Base-by-base conservation (phyloP, 2,113 vertebrate species). In the Saguinus midas region DNA sequence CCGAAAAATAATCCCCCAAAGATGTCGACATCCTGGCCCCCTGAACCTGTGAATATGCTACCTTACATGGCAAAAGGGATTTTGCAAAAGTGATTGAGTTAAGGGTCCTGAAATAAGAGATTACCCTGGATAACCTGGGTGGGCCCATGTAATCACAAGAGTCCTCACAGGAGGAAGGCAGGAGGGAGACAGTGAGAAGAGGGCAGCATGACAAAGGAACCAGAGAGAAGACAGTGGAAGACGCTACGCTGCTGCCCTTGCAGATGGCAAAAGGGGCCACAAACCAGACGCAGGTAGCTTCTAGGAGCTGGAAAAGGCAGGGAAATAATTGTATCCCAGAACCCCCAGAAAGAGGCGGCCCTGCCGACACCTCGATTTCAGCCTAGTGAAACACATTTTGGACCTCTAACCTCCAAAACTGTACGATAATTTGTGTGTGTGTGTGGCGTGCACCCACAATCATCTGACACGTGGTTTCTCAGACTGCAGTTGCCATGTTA, bases 401-500 rank as follows among this genome's bases (percentile, higher is more conserved):
- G 48, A 55, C 21, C 45, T 68, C 64, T 52, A 64, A 87, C 40
- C 84, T 57, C 81, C 50, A 35, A n/a, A 84, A 79, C 52, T 27
- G 21, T 8, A 35, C 48, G 21, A 43, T 12, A 32, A 21, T 37
- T 14, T 32, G 29, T 48, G 3, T 43, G 17, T 55, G 20, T 10
- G 5, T 27, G 57, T 58, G 29, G 5, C n/a, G 21, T 55, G 50
- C 1, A 17, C 29, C 86, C 75, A 35, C 9, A 21, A 80, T n/a
- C 2, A 45, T 78, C 48, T 23, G 48, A 18, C 8, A 16, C 81
- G 27, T 1, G 45, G 70, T 8, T 76, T 72, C 27, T 11, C 70
- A 18, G 21, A 2, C 25, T 6, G 57, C 13, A 87, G 1, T 5
- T 0, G 1, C 32, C 1, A 1, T 5, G 1, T 48, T 7, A 1